A percentile compares a stretch with the other conserved stretches of the same genome.
Conservation (phyloP, 2,797 vertebrate species). For the Heteromormyrus szaboi region DNA sequence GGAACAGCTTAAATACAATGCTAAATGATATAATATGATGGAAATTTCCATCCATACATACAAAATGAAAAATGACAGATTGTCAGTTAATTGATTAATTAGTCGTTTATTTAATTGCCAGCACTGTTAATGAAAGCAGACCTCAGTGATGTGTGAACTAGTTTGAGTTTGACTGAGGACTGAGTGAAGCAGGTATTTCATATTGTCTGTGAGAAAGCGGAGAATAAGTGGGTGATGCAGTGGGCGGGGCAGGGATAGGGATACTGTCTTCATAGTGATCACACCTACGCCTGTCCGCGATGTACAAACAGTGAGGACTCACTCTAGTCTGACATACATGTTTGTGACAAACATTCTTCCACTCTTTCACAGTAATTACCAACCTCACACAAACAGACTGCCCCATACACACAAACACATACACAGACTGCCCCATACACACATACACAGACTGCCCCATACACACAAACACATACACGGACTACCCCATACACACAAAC, state of each 20-base stretch:
- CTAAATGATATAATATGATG: background rate
- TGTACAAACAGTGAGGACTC: background rate
- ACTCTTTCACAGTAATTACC: background rate
- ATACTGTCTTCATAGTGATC: background rate
- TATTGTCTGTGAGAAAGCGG: background rate
- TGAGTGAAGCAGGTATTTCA: background rate
- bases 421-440: too few species aligned
- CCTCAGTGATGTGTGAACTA: background rate
- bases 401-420: too few species aligned
- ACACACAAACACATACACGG: background rate
- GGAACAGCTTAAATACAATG: background rate
- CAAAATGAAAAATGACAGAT: background rate
- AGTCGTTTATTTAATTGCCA: background rate
- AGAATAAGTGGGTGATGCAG: background rate
- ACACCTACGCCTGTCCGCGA: background rate
- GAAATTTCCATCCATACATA: background rate
- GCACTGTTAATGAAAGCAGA: background rate
- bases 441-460: too few species aligned
- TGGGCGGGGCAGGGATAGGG: background rate
- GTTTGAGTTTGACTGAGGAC: background rate
- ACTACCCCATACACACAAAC: too few species aligned
- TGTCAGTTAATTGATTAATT: background rate
- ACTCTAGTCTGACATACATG: background rate
- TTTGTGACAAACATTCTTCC: background rate
- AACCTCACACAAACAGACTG: background rate